phyloP scores from a whole-genome alignment of 2,113 vertebrate species.

The Aplodontia rufa region DNA sequence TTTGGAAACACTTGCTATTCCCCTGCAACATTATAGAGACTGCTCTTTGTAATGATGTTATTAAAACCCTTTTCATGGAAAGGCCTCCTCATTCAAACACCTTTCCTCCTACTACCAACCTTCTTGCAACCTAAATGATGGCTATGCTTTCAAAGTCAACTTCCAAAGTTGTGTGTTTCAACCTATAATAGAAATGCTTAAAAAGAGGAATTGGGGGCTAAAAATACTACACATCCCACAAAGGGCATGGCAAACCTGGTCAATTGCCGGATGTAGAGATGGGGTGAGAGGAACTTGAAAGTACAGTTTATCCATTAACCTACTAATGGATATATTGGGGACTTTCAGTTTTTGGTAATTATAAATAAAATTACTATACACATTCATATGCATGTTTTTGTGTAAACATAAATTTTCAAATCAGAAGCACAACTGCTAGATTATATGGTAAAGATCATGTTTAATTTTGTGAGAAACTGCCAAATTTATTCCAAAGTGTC shows the following conservation, averaged over 20 bases:
- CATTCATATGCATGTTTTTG: background rate
- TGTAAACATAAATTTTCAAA: background rate
- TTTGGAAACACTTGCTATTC: background rate
- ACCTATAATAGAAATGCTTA: background rate
- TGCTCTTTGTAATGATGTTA: background rate
- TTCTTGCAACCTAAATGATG: background rate
- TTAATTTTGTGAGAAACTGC: conserved; percentile 7
- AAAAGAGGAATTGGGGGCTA: background rate
- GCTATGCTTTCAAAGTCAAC: background rate
- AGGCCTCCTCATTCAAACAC: background rate
- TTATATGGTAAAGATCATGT: background rate
- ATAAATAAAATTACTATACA: background rate
- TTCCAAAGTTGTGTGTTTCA: background rate
- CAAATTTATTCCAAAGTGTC: background rate
- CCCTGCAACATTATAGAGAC: background rate
- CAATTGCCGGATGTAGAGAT: background rate
- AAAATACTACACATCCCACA: background rate
- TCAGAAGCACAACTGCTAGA: background rate
- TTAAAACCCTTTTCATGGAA: background rate
- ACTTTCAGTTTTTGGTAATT: background rate
- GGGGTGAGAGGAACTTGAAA: background rate
- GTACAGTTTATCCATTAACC: background rate
- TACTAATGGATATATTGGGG: background rate
- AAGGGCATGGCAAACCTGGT: background rate
- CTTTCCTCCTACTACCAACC: background rate